A percentile compares a stretch with the other conserved stretches of the same genome.
These are phyloP conservation scores for Drosophila albomicans DNA, from an alignment of 1,140 invertebrate species.

Conservation along the genomic window DNA sequence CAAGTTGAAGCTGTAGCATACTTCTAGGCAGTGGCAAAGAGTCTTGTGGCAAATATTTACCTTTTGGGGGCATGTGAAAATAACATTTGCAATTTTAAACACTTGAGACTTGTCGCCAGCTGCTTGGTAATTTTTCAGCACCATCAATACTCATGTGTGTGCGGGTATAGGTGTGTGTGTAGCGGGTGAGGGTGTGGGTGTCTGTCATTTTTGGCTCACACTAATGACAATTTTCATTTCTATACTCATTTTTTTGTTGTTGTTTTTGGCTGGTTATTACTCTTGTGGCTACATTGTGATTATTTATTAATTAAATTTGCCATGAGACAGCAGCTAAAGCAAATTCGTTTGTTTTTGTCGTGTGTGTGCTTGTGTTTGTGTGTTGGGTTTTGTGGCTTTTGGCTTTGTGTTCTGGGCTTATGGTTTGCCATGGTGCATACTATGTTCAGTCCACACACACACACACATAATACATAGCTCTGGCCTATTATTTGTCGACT, in stretches of 20 bases:
- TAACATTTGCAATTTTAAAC: conserved; percentile 82
- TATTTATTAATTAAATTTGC: conserved; percentile 83
- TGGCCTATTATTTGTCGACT: conserved; percentile 62
- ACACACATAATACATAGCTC: neutral
- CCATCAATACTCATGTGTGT: conserved; percentile 31
- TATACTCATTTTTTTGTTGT: conserved; percentile 36
- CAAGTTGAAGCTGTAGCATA: conserved; percentile 53
- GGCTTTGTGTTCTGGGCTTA: conserved; percentile 32
- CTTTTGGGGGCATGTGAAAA: conserved; percentile 75
- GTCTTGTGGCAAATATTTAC: conserved; percentile 78
- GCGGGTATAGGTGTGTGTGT: conserved; percentile 15
- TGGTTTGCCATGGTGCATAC: conserved; percentile 10
- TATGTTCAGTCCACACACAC: no score
- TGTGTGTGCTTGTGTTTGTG: conserved; percentile 5
- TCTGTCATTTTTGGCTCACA: conserved; percentile 52
- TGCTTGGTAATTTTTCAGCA: conserved; percentile 45
- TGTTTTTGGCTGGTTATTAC: conserved; percentile 59
- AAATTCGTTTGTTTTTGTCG: conserved; percentile 42
- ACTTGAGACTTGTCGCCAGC: conserved; percentile 72
- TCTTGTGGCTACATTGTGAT: conserved; percentile 77
- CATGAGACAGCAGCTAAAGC: conserved; percentile 60
- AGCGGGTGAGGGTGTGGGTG: conserved; percentile 6
- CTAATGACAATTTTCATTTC: conserved; percentile 76
- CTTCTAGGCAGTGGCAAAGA: conserved; percentile 34
- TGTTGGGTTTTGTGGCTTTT: conserved; percentile 42